phyloP scores from a whole-genome alignment of 2,888 invertebrate species.

The Scotopteryx bipunctaria region DNA sequence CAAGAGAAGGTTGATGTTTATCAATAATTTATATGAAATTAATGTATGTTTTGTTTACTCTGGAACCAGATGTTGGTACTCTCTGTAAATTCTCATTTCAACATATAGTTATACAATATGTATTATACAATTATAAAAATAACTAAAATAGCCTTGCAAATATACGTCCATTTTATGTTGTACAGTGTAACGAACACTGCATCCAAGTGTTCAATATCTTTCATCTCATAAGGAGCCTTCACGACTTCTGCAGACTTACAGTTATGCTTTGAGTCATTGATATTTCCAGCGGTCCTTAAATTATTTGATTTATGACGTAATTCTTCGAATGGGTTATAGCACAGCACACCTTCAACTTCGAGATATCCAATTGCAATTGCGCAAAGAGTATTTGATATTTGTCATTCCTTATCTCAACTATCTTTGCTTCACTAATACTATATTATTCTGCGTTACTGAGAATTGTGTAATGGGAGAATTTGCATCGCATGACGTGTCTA shows the following conservation, averaged over 20 bases:
- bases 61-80: slow-evolving; percentile 3
- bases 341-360: slow-evolving; percentile 6
- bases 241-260: background rate
- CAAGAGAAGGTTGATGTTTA: slow-evolving; percentile 1
- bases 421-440: slow-evolving; percentile 1
- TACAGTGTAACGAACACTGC: background rate
- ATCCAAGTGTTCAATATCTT: slow-evolving; percentile 1
- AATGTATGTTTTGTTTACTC: slow-evolving; percentile 4
- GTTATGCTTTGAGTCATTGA: slow-evolving; percentile 9
- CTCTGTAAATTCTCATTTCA: background rate
- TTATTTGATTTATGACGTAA: slow-evolving; percentile 19
- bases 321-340: slow-evolving; percentile 5
- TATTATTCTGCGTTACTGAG: slow-evolving; percentile 15
- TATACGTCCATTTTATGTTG: no score
- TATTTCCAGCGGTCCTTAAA: slow-evolving; percentile 6
- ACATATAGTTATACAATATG: background rate
- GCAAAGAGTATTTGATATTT: slow-evolving; percentile 16
- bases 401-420: slow-evolving; percentile 20
- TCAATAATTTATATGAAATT: background rate
- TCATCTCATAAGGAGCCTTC: slow-evolving; percentile 6
- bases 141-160: no score
- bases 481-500: slow-evolving; percentile 34
- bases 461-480: slow-evolving; percentile 30
- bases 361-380: slow-evolving; percentile 17
- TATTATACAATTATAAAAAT: background rate